Base-by-base conservation (phyloP, 2,888 invertebrate species). In the Eledone cirrhosa region DNA sequence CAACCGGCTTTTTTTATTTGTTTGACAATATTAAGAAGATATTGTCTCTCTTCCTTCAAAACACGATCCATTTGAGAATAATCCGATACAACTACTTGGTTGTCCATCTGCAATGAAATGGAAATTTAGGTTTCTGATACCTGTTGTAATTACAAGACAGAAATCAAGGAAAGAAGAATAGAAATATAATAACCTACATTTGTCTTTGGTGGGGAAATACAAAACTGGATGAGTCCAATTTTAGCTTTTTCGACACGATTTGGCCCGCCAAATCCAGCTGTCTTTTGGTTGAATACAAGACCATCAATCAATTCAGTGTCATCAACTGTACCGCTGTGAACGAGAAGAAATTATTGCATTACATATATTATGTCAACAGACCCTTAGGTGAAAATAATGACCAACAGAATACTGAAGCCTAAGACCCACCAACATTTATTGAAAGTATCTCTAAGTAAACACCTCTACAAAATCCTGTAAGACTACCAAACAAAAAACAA, bases 21-120 rank as follows among this genome's bases (percentile, higher is more conserved):
- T 91, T 99, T 99, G 8, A 98, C 97, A 88, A 99, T 97, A 89
- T 99, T 98, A 80, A 99, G 92, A 86, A 99, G 98, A 91, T 99
- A 99, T 78, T 96, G 94, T 78, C 99, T 94, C 91, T 99, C 99
- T 91, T 99, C 99, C 89, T 97, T 96, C 80, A 99, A 91, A 0
- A 99, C 97, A 80, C 99, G 94, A 91, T 99, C 99, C 99, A 99
- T 99, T 77, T 98, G 98, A n/a, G 98, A 94, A 91, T 99, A 99
- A 91, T 99, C 99, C 0, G 98, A 97, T 31, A 99, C 97, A 86
- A 99, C 90, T 8, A 93, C 93, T 85, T 89, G 89, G 81, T 90
- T 90, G 83, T 92, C 91, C 91, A 92, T 92, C 91, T 91, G 85
- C 7, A 82, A 41, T 16, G 19, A 31, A 81, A 81, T 53, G n/a